Base-by-base conservation (phyloP, 1,140 invertebrate genomes). In the Temnothorax longispinosus region DNA sequence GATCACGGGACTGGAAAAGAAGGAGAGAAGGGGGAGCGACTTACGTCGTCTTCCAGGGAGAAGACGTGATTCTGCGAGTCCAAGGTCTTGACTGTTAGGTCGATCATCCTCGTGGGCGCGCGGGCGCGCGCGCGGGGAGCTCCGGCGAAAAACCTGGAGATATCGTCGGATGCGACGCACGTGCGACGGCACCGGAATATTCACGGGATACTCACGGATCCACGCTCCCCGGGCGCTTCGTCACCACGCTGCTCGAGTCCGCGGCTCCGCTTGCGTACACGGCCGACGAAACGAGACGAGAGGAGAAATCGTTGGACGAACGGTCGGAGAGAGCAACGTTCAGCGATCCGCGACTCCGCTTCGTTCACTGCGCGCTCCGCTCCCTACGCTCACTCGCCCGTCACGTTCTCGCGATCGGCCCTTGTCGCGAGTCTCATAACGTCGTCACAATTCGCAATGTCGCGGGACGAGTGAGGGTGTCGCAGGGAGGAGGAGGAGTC, bases 31-130 rank as follows among this genome's bases (percentile, higher is more conserved):
- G 82, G 41, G 54, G 52, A 69, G 78, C 21, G 82, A 93, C 97
- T 97, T 96, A 99, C 98, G 95, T 98, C 97, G 96, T 99, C 98
- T 71, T 98, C 97, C 52, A 99, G 97, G 77, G 96, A 97, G 95
- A 98, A 99, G 41, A 96, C 96, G 94, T 98, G 98, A 96, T 99
- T 99, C 92, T 97, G 97, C 10, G 98, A 98, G 96, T 99, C 98
- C 90, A 99, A 96, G 38, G 98, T 99, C 95, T 99, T 99, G 60
- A 99, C 97, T 86, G 97, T 98, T 62, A 99, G 95, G 90, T 97
- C 97, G 96, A 98, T 97, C 97, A 98, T 98, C 86, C 52, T 90
- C 2, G 72, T 62, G 21, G 56, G 67, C 50, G 44, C 62, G 62
- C 47, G 38, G 27, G 27, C 27, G 27, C 27, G n/a, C 64, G 21